phyloP scores from a whole-genome alignment of 2,113 vertebrate genomes.

The Camelus bactrianus region DNA sequence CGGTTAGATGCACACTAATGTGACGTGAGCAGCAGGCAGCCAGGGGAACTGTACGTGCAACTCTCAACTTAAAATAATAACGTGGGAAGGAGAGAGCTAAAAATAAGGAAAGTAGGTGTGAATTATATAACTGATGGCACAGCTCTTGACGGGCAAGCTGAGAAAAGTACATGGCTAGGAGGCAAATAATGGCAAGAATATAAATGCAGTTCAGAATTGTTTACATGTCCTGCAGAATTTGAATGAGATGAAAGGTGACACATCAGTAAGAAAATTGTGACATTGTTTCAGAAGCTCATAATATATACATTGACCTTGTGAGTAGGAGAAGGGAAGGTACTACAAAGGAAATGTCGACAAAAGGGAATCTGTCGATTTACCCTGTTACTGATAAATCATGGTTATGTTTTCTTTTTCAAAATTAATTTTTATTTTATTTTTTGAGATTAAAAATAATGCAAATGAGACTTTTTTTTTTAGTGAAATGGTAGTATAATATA shows the following conservation, averaged over 20 bases:
- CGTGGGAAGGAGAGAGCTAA: constrained; percentile 77
- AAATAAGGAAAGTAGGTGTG: constrained; percentile 80
- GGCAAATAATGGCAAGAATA: constrained; percentile 66
- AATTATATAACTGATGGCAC: constrained; percentile 78
- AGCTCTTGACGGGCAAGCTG: constrained; percentile 65
- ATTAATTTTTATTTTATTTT: constrained; percentile 50
- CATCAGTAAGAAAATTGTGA: constrained; percentile 42
- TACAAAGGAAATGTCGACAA: not conserved
- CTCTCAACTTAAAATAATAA: constrained; percentile 69
- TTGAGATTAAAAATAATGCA: constrained; percentile 45
- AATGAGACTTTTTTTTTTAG: not conserved
- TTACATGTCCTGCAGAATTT: constrained; percentile 45
- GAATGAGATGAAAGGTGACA: constrained; percentile 60
- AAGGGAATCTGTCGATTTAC: not conserved
- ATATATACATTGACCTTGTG: not conserved
- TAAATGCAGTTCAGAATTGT: constrained; percentile 58
- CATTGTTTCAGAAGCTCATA: constrained; percentile 44
- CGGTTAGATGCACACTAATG: constrained; percentile 6
- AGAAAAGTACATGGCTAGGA: constrained; percentile 55
- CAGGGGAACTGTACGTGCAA: constrained; percentile 9
- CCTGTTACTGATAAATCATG: not conserved
- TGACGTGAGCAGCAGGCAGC: not conserved
- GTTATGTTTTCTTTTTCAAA: constrained; percentile 26
- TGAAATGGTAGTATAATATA: constrained; percentile 21
- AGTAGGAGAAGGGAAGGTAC: not conserved